These are phyloP conservation scores for Pardosa pseudoannulata DNA, from an alignment of 2,888 invertebrate species.

Conservation along the genomic window DNA sequence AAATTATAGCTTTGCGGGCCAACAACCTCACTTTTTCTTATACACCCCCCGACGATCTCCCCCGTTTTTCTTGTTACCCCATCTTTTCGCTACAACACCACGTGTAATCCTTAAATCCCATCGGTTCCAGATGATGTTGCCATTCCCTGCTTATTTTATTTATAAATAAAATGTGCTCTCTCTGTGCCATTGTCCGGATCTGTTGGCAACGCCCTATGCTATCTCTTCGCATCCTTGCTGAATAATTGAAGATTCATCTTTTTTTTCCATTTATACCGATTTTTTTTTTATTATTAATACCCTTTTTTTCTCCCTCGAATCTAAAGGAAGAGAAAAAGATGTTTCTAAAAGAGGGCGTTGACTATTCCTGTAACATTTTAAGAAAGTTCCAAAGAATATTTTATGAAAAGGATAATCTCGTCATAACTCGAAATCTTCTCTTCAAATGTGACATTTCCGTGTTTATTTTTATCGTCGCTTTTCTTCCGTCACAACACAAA, in stretches of 20 bases:
- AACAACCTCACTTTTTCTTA: constrained; percentile 36
- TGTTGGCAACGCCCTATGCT: constrained; percentile 37
- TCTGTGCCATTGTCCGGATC: too few relatives aligned
- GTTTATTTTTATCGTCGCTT: neutral
- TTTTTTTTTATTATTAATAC: neutral
- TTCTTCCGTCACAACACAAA: too few relatives aligned
- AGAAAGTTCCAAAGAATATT: neutral
- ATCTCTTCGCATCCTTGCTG: constrained; percentile 23
- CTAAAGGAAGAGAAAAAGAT: constrained; percentile 18
- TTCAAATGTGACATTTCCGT: neutral
- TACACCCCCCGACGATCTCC: too few relatives aligned
- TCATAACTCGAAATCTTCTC: neutral
- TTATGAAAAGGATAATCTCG: neutral
- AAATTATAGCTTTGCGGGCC: constrained; percentile 40
- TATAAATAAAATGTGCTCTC: too few relatives aligned
- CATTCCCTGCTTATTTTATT: too few relatives aligned
- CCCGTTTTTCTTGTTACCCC: constrained; percentile 1
- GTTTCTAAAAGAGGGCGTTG: constrained; percentile 6
- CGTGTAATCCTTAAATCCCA: neutral
- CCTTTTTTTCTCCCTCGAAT: neutral
- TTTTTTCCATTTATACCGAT: too few relatives aligned
- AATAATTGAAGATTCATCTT: too few relatives aligned
- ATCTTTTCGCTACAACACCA: neutral
- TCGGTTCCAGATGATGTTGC: neutral
- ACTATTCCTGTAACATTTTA: neutral